These are phyloP conservation scores for Plebejus melissa DNA, from an alignment of 2,888 invertebrate genomes.

Conservation along the genomic window DNA sequence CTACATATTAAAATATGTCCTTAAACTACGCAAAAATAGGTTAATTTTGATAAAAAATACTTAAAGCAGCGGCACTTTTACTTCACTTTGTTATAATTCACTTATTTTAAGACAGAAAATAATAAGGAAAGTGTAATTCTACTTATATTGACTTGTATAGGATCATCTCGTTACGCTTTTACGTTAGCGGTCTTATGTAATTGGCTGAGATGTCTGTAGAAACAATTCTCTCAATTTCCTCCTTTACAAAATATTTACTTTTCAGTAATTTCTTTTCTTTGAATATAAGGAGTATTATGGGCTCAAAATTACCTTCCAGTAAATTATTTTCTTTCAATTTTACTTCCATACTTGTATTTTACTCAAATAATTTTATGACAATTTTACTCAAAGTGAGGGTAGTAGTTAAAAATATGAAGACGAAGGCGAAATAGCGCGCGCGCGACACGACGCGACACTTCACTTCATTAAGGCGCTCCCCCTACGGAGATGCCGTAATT, in stretches of 20 bases:
- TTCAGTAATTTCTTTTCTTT: not conserved
- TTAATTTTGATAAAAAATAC: not conserved
- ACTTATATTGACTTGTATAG: not conserved
- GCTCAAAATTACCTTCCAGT: not conserved
- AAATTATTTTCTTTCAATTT: not conserved
- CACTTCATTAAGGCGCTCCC: too few species aligned
- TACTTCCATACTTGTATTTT: not conserved
- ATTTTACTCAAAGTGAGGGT: too few species aligned
- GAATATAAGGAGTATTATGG: not conserved
- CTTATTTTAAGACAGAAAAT: not conserved
- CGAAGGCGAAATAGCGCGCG: too few species aligned
- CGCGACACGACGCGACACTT: too few species aligned
- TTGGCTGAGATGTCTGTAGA: not conserved
- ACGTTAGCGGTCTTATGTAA: not conserved
- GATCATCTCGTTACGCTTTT: not conserved
- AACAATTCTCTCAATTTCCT: conserved; percentile 1
- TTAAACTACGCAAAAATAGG: too few species aligned
- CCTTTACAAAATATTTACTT: not conserved
- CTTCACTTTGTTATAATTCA: too few species aligned
- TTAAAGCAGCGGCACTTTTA: not conserved
- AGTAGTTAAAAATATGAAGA: too few species aligned
- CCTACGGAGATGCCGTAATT: too few species aligned
- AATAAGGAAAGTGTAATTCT: not conserved
- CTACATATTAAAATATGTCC: not conserved
- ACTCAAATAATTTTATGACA: too few species aligned